phyloP scores from a whole-genome alignment of 92 coral and sea anemone species.

The Epizoanthus illoricatus region DNA sequence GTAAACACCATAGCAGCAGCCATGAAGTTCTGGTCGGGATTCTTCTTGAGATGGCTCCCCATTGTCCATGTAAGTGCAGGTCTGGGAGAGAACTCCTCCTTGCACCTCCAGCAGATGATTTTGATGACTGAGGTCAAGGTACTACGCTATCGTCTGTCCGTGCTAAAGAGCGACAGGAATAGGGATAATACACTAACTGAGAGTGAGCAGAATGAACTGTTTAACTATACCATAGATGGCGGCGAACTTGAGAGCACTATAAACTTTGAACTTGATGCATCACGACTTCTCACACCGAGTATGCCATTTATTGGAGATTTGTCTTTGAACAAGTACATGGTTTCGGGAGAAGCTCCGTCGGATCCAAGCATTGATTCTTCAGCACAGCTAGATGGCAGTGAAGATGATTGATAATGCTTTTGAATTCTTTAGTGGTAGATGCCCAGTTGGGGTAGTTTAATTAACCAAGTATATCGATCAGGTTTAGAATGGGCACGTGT shows the following conservation, averaged over 20 bases:
- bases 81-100: conserved; percentile 86
- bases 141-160: conserved; percentile 78
- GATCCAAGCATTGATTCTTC: conserved; percentile 40
- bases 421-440: neutral
- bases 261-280: conserved; percentile 71
- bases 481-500: no score
- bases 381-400: conserved; percentile 17
- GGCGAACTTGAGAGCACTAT: conserved; percentile 50
- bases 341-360: conserved; percentile 60
- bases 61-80: conserved; percentile 90
- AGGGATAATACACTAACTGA: conserved; percentile 5
- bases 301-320: conserved; percentile 89
- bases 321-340: conserved; percentile 64
- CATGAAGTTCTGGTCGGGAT: conserved; percentile 91
- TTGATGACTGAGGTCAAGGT: conserved; percentile 82
- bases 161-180: conserved; percentile 52
- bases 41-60: conserved; percentile 93
- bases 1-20: conserved; percentile 85
- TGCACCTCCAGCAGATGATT: conserved; percentile 95
- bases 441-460: no score
- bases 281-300: conserved; percentile 78
- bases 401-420: neutral
- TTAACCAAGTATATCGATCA: no score
- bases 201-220: conserved; percentile 36
- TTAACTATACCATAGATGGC: conserved; percentile 30